phyloP scores from a whole-genome alignment of 2,113 vertebrate genomes.

The Alectura lathami region DNA sequence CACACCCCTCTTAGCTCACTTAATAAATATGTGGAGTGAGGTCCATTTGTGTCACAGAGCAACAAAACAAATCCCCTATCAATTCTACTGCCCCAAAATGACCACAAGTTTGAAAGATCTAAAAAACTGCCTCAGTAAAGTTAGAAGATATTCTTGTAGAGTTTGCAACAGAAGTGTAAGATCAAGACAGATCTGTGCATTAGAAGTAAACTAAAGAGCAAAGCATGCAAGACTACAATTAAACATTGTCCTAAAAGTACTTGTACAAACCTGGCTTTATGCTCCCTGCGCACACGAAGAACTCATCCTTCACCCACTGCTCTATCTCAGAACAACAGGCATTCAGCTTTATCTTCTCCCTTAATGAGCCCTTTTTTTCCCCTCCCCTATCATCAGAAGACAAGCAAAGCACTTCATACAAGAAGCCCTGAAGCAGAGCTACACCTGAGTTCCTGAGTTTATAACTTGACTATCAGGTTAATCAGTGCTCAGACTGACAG shows the following conservation, averaged over 20 bases:
- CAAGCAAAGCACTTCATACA: not conserved
- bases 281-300: not conserved
- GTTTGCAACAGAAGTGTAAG: not conserved
- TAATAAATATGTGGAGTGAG: not conserved
- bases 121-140: not conserved
- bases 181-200: not conserved
- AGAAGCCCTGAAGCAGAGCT: not conserved
- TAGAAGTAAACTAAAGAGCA: not conserved
- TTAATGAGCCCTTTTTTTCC: not conserved
- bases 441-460: not conserved
- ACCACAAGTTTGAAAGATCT: not conserved
- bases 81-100: not conserved
- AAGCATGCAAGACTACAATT: not conserved
- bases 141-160: not conserved
- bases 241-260: not conserved
- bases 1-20: not conserved
- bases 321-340: not conserved
- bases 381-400: not conserved
- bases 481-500: not conserved
- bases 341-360: not conserved
- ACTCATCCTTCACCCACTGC: not conserved
- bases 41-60: not conserved
- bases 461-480: not conserved
- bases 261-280: not conserved
- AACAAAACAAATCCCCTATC: not conserved